Evolutionary conservation across 2,888 invertebrate species (phyloP).

Genomic region (Leptinotarsa haldemani): DNA sequence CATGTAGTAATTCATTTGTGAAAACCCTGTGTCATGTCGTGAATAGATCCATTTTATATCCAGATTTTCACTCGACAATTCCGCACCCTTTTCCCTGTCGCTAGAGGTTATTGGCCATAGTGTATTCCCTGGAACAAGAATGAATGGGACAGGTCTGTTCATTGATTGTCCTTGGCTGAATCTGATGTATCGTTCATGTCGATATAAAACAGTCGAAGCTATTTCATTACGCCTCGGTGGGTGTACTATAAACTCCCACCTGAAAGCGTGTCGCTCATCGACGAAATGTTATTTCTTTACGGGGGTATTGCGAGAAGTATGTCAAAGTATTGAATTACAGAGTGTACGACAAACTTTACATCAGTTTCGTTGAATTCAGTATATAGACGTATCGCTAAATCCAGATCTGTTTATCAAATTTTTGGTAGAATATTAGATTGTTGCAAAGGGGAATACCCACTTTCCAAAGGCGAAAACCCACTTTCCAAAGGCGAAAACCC

Average conservation of each 20-base stretch:
- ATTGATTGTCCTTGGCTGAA: constrained; percentile 31
- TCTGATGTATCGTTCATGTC: neutral
- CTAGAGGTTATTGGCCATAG: constrained; percentile 26
- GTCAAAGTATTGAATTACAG: neutral
- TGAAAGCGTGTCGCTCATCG: neutral
- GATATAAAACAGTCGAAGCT: neutral
- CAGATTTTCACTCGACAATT: neutral
- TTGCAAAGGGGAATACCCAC: no score
- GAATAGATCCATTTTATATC: neutral
- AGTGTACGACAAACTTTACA: neutral
- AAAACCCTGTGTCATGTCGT: neutral
- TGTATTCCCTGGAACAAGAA: neutral
- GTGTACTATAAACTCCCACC: constrained; percentile 7
- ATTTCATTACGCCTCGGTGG: neutral
- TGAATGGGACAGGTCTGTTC: constrained; percentile 33
- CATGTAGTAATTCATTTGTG: neutral
- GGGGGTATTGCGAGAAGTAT: neutral
- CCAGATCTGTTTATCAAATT: no score
- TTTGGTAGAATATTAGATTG: no score
- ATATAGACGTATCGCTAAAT: no score
- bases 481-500: no score
- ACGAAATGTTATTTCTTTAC: neutral
- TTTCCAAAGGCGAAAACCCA: no score
- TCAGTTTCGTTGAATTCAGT: no score
- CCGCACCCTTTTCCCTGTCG: constrained; percentile 17